Percentiles rank a stretch among this genome's conserved stretches.
Conservation (phyloP, 2,113 vertebrate genomes). For the Gavialis gangeticus region DNA sequence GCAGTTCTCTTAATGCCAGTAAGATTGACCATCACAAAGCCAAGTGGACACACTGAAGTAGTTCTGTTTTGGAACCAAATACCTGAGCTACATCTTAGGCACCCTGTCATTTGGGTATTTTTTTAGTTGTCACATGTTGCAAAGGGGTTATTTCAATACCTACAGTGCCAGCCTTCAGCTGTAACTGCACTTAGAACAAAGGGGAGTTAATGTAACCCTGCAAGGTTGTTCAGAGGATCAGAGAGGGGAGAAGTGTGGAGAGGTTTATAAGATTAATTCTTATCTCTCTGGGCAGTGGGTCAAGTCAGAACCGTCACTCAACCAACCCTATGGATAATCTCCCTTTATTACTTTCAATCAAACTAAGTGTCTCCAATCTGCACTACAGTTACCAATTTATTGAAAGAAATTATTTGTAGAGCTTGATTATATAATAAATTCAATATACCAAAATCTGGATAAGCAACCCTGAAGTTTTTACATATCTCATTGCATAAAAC, state of each 20-base stretch:
- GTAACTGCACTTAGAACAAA: conserved; percentile 65
- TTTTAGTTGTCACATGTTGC: accelerated
- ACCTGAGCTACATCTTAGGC: accelerated
- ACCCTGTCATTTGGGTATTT: accelerated
- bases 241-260: conserved; percentile 60
- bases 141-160: accelerated
- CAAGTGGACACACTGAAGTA: background rate
- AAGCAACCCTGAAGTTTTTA: conserved; percentile 51
- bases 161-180: background rate
- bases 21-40: background rate
- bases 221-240: background rate
- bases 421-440: conserved; percentile 72
- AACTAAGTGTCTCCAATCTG: conserved; percentile 81
- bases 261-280: conserved; percentile 83
- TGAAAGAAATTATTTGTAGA: conserved; percentile 76
- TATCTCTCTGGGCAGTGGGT: conserved; percentile 81
- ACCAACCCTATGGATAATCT: conserved; percentile 78
- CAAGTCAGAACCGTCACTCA: conserved; percentile 80
- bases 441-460: conserved; percentile 55
- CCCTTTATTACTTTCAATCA: conserved; percentile 84
- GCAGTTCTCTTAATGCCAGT: background rate
- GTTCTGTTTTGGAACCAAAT: accelerated
- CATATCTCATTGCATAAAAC: conserved; percentile 36
- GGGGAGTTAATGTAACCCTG: conserved; percentile 9
- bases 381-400: conserved; percentile 76